A percentile compares a stretch with the other conserved stretches of the same genome.
Evolutionary conservation across 2,888 invertebrate genomes (phyloP).

Genomic region (Eugnorisma glareosa): DNA sequence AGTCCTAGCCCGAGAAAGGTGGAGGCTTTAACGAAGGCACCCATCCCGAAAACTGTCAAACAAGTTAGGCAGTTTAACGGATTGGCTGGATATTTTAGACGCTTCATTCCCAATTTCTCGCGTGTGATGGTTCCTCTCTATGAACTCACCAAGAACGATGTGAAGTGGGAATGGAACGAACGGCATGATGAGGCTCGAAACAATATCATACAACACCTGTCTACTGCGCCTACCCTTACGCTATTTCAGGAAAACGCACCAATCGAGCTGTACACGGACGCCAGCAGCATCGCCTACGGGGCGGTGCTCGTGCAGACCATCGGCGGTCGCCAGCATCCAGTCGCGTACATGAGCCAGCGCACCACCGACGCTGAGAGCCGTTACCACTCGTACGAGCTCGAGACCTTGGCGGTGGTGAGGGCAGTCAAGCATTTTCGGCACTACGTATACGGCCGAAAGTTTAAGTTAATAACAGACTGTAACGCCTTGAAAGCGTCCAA

Average conservation of each 20-base stretch:
- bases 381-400: slow-evolving; percentile 35
- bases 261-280: no score
- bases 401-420: slow-evolving; percentile 41
- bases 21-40: slow-evolving; percentile 20
- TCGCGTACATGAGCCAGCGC: slow-evolving; percentile 19
- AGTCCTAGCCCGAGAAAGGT: slow-evolving; percentile 23
- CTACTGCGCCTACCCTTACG: slow-evolving; percentile 19
- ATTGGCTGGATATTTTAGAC: slow-evolving; percentile 24
- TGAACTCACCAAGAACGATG: slow-evolving; percentile 13
- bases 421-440: slow-evolving; percentile 54
- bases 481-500: slow-evolving; percentile 16
- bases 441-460: slow-evolving; percentile 56
- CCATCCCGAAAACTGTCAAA: slow-evolving; percentile 18
- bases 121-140: slow-evolving; percentile 14
- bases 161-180: slow-evolving; percentile 9
- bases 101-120: slow-evolving; percentile 20
- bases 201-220: background rate
- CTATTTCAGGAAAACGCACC: slow-evolving; percentile 25
- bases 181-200: slow-evolving; percentile 9
- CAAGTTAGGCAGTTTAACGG: slow-evolving; percentile 27
- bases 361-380: slow-evolving; percentile 30
- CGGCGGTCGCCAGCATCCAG: slow-evolving; percentile 19
- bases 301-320: slow-evolving; percentile 6
- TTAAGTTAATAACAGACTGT: slow-evolving; percentile 23
- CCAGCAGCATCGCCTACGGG: slow-evolving; percentile 17